Evolutionary conservation across 2,113 vertebrate species (phyloP).

Genomic region (Tenebrosternarchus preto): DNA sequence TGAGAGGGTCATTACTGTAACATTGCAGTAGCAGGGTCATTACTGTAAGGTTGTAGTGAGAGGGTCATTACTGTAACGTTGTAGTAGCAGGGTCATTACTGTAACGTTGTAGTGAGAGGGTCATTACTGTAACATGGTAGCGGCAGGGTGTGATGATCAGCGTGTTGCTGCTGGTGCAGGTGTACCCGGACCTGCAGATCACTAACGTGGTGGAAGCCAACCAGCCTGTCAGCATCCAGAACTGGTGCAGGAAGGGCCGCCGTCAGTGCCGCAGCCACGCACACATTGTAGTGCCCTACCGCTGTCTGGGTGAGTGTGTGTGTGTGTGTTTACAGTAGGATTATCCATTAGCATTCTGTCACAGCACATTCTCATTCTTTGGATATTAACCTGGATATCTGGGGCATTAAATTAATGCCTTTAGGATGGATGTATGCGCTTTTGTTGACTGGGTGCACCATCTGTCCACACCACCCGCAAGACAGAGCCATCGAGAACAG

Average conservation of each 20-base stretch:
- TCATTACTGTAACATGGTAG: not conserved
- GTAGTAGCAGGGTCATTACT: no score
- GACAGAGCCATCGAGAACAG: not conserved
- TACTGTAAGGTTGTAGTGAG: no score
- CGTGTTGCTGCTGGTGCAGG: conserved; percentile 66
- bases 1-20: no score
- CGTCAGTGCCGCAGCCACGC: conserved; percentile 88
- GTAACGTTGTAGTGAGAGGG: not conserved
- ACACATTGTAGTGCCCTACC: conserved; percentile 95
- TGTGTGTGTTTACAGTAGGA: not conserved
- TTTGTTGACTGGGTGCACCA: not conserved
- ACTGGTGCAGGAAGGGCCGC: conserved; percentile 92
- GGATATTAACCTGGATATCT: conserved; percentile 44
- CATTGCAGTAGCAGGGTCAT: no score
- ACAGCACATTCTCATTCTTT: not conserved
- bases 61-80: no score
- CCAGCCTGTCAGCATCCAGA: conserved; percentile 91
- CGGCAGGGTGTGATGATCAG: not conserved
- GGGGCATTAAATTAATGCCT: conserved; percentile 35
- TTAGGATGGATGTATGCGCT: conserved; percentile 20
- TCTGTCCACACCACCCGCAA: not conserved
- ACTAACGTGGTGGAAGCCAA: conserved; percentile 98
- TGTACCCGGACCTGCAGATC: conserved; percentile 95
- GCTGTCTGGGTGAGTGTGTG: conserved; percentile 86
- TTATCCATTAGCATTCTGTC: not conserved